Base-by-base conservation (phyloP, 2,888 invertebrate species). In the Mythimna pallens region DNA sequence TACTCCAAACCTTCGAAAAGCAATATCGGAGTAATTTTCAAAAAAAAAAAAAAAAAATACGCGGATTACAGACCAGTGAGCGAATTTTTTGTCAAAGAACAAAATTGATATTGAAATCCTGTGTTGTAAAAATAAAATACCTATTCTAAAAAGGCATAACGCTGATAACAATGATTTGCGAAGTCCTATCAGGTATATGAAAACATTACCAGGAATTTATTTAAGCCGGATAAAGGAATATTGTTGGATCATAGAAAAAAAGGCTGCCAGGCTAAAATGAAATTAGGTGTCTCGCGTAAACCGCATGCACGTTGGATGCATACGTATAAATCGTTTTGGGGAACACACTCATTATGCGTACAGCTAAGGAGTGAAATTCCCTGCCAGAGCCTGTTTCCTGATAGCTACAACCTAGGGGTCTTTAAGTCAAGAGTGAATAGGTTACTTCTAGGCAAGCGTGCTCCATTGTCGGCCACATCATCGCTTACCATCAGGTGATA, bases 131-230 rank as follows among this genome's bases (percentile, higher is more conserved):
- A 66, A 62, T 34, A 17, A 40, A 71, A 50, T 7, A n/a, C 34
- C 22, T 2, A 10, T 40, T 4, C 0, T 36, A n/a, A 36, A 78
- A 65, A 50, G 20, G 17, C 4, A 30, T 62, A 59, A 30, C n/a
- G 5, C 14, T 22, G 80, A 57, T 47, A 80, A 63, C 9, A 65
- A 61, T 80, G n/a, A 80, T 65, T 79, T 64, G 17, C 25, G 17
- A 47, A 25, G 30, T 43, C 3, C 14, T 25, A 36, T 78, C 22
- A 25, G 7, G 2, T 30, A 36, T 30, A 30, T 59, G 20, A 14
- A 30, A 64, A 20, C 9, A 57, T 17, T 17, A 4, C 8, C 9
- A 36, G 30, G 12, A 58, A 73, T 73, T 40, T 58, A 71, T 59
- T 58, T 14, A 9, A 40, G 2, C 4, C 9, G 20, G 58, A 59